phyloP scores from a whole-genome alignment of 2,888 invertebrate species.

The Apantesis nais region DNA sequence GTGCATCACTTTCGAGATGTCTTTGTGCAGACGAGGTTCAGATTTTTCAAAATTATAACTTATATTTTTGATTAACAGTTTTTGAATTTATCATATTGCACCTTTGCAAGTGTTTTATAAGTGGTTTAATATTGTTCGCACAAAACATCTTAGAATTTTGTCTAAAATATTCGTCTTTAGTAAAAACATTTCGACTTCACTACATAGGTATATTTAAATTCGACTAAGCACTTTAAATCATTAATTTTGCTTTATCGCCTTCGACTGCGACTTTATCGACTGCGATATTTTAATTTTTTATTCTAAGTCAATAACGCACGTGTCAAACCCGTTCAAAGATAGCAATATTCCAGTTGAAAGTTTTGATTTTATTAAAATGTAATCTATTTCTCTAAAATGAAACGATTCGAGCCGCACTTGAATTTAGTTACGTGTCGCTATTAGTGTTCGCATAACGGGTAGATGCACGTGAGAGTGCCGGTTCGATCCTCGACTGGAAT shows the following conservation, averaged over 20 bases:
- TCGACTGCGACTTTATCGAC: neutral
- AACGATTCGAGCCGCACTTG: conserved; percentile 73
- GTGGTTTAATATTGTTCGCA: neutral
- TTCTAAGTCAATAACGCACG: conserved; percentile 32
- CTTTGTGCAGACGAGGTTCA: too few species aligned
- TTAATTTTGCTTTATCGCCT: neutral
- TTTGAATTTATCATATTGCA: neutral
- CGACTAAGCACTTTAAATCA: neutral
- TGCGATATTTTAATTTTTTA: conserved; percentile 1
- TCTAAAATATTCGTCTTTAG: neutral
- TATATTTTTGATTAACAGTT: neutral
- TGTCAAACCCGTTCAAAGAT: conserved; percentile 36
- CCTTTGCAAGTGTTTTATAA: too few species aligned
- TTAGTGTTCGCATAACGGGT: conserved; percentile 70
- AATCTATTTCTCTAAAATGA: conserved; percentile 62
- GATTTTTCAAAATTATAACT: too few species aligned
- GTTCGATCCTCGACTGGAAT: conserved; percentile 51
- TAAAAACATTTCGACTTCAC: neutral
- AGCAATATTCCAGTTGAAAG: conserved; percentile 47
- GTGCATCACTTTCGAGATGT: too few species aligned
- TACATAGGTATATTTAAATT: neutral
- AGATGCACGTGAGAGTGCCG: conserved; percentile 57
- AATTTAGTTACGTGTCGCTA: conserved; percentile 77
- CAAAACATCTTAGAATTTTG: neutral
- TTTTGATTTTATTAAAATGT: conserved; percentile 55